phyloP scores from a whole-genome alignment of 2,888 invertebrate species.

The Oscheius sp. region DNA sequence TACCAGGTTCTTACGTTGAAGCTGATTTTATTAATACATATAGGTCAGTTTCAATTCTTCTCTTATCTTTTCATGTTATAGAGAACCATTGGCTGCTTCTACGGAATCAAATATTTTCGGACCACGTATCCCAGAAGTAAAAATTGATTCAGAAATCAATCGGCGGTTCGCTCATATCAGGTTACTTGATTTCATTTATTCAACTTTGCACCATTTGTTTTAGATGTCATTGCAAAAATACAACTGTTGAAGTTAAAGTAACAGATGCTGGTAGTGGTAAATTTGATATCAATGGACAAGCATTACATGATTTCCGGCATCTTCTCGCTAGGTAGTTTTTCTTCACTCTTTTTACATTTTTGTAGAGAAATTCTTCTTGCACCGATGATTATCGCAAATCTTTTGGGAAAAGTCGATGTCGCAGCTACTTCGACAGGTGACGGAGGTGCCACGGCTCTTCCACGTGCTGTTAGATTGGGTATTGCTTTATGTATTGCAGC shows the following conservation, averaged over 20 bases:
- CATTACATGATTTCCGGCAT: slow-evolving; percentile 55
- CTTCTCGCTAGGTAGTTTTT: slow-evolving; percentile 57
- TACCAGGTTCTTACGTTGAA: slow-evolving; percentile 57
- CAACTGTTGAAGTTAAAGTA: slow-evolving; percentile 55
- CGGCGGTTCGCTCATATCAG: slow-evolving; percentile 50
- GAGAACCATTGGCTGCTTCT: slow-evolving; percentile 49
- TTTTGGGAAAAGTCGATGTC: slow-evolving; percentile 62
- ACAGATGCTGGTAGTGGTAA: slow-evolving; percentile 63
- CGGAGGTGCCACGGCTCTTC: slow-evolving; percentile 58
- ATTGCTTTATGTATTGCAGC: slow-evolving; percentile 63
- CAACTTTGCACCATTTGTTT: neutral
- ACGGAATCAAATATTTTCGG: slow-evolving; percentile 59
- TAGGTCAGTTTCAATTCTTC: slow-evolving; percentile 1
- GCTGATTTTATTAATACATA: slow-evolving; percentile 53
- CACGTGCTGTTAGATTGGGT: slow-evolving; percentile 64
- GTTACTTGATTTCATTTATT: slow-evolving; percentile 26
- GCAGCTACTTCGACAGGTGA: slow-evolving; percentile 47
- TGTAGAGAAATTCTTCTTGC: slow-evolving; percentile 64
- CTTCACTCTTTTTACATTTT: neutral
- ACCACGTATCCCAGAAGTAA: slow-evolving; percentile 56
- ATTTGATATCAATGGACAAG: slow-evolving; percentile 60
- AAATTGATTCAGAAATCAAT: slow-evolving; percentile 49
- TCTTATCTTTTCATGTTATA: neutral
- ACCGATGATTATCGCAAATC: slow-evolving; percentile 62
- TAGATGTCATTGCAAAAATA: slow-evolving; percentile 59